phyloP scores from a whole-genome alignment of 35 echinoderm and acorn worm species.

The Anneissia japonica region DNA sequence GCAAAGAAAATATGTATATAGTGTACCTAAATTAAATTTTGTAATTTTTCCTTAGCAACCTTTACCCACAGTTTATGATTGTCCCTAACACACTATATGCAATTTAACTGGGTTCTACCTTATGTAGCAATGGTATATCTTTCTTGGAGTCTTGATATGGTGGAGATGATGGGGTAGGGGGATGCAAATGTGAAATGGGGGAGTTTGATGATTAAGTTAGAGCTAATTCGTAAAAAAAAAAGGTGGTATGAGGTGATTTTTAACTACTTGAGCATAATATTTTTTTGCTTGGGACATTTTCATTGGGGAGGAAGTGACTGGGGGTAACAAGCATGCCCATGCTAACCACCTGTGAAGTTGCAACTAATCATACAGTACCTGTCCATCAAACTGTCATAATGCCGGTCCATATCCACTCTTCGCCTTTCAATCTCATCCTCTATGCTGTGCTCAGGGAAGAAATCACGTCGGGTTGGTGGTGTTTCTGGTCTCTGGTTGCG shows the following conservation, averaged over 20 bases:
- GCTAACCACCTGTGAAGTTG: neutral
- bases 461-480: neutral
- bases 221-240: neutral
- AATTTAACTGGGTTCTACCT: no score
- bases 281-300: no score
- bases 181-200: neutral
- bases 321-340: neutral
- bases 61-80: no score
- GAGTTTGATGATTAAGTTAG: neutral
- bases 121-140: no score
- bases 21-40: no score
- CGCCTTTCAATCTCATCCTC: constrained; percentile 3
- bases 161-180: no score
- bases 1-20: no score
- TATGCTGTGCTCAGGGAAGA: neutral
- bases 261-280: neutral
- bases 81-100: no score
- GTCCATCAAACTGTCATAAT: neutral
- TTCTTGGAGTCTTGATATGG: no score
- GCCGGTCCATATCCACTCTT: neutral
- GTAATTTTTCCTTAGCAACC: no score
- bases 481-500: constrained; percentile 20
- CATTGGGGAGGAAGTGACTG: neutral
- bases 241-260: neutral
- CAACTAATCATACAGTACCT: neutral